Percentiles rank a stretch among this genome's conserved stretches.
Evolutionary conservation across 2,888 invertebrate genomes (phyloP).

Genomic region (Neoscelio sp.): DNA sequence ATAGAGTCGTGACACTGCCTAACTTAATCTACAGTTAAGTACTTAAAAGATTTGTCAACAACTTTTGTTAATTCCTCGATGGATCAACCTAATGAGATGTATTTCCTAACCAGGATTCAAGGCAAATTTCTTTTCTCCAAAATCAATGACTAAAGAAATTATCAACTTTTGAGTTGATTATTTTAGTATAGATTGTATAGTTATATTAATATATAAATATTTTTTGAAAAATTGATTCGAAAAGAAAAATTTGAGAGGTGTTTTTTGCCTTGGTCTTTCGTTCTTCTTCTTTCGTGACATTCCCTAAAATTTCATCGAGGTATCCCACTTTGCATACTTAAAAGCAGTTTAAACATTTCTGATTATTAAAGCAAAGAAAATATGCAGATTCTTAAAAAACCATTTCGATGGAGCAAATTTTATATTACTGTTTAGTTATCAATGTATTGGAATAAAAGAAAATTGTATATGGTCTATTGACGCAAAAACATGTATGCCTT

Average conservation of each 20-base stretch:
- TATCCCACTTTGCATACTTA: slow-evolving; percentile 18
- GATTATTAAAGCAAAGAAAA: too few species aligned
- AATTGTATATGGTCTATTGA: slow-evolving; percentile 42
- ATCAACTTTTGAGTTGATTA: neutral
- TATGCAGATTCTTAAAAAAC: neutral
- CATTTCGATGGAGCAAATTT: slow-evolving; percentile 13
- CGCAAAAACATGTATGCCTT: slow-evolving; percentile 58
- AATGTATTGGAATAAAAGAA: slow-evolving; percentile 25
- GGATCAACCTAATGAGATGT: slow-evolving; percentile 35
- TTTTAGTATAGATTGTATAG: neutral
- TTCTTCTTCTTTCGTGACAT: slow-evolving; percentile 37
- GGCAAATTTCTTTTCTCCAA: slow-evolving; percentile 4
- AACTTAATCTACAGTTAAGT: slow-evolving; percentile 34
- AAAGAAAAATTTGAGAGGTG: too few species aligned
- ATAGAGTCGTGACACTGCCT: slow-evolving; percentile 14
- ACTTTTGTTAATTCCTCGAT: slow-evolving; percentile 21
- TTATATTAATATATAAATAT: slow-evolving; percentile 48
- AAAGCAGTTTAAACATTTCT: too few species aligned
- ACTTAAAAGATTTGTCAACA: slow-evolving; percentile 40
- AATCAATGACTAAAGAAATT: too few species aligned
- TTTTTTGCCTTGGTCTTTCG: slow-evolving; percentile 30
- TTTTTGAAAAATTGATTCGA: too few species aligned
- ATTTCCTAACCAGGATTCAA: neutral
- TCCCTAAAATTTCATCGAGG: slow-evolving; percentile 43
- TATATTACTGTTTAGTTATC: slow-evolving; percentile 47